Evolutionary conservation across 2,797 vertebrate species (phyloP).

Genomic region (Todus mexicanus): DNA sequence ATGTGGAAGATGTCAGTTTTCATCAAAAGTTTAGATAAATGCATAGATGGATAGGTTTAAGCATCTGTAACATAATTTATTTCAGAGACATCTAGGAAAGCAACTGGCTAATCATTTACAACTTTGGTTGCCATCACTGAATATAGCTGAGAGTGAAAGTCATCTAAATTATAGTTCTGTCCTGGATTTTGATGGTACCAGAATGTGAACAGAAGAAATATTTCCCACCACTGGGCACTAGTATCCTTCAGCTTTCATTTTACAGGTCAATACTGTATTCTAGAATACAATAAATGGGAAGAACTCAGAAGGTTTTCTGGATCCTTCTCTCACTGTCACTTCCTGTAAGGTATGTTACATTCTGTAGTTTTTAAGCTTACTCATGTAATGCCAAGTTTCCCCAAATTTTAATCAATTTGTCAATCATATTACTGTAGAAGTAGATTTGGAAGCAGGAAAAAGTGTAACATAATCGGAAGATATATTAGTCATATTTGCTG

Average conservation of each 20-base stretch:
- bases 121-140: neutral
- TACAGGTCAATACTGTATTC: neutral
- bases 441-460: neutral
- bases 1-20: neutral
- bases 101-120: neutral
- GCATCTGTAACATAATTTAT: neutral
- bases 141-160: neutral
- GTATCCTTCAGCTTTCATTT: neutral
- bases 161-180: neutral
- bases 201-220: neutral
- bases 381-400: neutral
- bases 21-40: neutral
- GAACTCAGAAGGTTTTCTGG: neutral
- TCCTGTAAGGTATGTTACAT: neutral
- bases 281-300: neutral
- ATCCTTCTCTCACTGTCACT: neutral
- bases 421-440: neutral
- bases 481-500: neutral
- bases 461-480: neutral
- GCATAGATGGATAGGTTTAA: neutral
- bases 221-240: neutral
- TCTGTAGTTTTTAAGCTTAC: neutral
- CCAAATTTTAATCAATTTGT: neutral
- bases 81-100: neutral
- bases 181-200: neutral